Percentiles rank a stretch among this genome's conserved stretches.
These are phyloP conservation scores for Caenorhabditis tropicalis DNA, from an alignment of 1,140 invertebrate species.

Conservation along the genomic window DNA sequence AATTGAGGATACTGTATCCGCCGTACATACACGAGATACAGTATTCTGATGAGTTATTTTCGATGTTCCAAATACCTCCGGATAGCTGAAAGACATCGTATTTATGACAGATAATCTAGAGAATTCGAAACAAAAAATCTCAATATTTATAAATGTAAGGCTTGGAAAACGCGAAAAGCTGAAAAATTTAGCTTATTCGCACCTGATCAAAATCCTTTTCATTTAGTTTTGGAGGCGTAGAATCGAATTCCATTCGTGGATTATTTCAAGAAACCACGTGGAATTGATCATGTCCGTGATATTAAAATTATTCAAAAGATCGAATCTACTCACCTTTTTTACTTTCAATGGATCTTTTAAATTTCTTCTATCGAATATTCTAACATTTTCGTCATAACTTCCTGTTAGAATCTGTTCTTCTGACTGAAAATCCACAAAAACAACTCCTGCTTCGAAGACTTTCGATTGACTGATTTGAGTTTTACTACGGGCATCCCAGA, in stretches of 20 bases:
- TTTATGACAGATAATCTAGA: background rate
- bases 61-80: slow-evolving; percentile 21
- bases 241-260: background rate
- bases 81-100: background rate
- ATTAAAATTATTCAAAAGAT: background rate
- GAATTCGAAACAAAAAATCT: background rate
- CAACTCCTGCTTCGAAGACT: background rate
- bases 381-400: background rate
- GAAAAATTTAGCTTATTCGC: background rate
- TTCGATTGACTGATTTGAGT: background rate
- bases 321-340: background rate
- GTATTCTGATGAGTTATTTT: background rate
- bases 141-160: background rate
- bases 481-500: background rate
- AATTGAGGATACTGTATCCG: slow-evolving; percentile 19
- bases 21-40: slow-evolving; percentile 28
- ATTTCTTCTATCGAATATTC: background rate
- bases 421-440: slow-evolving; percentile 15
- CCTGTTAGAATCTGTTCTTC: background rate
- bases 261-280: background rate
- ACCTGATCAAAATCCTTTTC: background rate
- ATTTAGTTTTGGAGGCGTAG: background rate
- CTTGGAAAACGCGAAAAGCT: background rate
- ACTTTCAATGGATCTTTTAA: slow-evolving; percentile 1
- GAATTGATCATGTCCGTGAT: too few species aligned